Evolutionary conservation across 1,140 invertebrate species (phyloP).

Genomic region (Magallana ariakensis): DNA sequence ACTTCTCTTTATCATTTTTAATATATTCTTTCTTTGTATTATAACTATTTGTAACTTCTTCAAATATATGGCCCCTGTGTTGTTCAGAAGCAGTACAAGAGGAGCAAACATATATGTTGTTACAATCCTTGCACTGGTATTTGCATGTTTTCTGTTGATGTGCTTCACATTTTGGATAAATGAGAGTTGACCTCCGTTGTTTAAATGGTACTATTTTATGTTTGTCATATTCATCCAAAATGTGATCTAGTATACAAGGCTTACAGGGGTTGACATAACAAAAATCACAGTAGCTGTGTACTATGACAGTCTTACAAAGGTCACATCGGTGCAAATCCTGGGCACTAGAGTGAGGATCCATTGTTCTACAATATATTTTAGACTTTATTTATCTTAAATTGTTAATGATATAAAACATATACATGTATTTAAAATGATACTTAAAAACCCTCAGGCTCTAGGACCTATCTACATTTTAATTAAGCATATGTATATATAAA

Average conservation of each 20-base stretch:
- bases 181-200: no score
- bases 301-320: background rate
- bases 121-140: background rate
- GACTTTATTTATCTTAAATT: no score
- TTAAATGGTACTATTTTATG: background rate
- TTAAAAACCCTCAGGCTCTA: no score
- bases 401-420: no score
- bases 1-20: background rate
- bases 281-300: no score
- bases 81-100: background rate
- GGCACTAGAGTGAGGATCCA: background rate
- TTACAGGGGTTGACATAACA: background rate
- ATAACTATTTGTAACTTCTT: background rate
- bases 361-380: background rate
- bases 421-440: no score
- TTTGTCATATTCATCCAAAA: background rate
- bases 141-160: background rate
- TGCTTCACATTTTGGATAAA: background rate
- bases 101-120: background rate
- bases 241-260: background rate
- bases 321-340: background rate
- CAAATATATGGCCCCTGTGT: background rate
- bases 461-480: no score
- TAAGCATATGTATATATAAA: no score
- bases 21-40: background rate